Evolutionary conservation across 2,797 vertebrate species (phyloP).

Genomic region (Potorous gilbertii): DNA sequence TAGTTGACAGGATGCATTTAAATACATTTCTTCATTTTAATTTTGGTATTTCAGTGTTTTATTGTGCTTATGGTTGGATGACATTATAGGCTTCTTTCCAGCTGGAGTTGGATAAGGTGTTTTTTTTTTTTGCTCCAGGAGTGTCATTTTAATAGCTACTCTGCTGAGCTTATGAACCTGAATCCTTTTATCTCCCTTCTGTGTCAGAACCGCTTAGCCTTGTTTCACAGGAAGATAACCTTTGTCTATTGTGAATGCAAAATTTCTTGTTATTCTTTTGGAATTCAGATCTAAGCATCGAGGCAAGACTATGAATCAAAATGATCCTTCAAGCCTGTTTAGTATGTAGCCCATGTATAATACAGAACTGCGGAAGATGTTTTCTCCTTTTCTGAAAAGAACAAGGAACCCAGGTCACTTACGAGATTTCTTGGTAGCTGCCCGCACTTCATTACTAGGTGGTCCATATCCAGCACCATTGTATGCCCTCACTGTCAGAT

Average conservation of each 20-base stretch:
- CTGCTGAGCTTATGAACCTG: slow-evolving; percentile 62
- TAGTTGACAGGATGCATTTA: slow-evolving; percentile 11
- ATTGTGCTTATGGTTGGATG: slow-evolving; percentile 11
- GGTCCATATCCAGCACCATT: slow-evolving; percentile 97
- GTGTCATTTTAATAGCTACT: slow-evolving; percentile 72
- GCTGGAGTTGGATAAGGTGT: slow-evolving; percentile 40
- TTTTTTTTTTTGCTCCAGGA: slow-evolving; percentile 40
- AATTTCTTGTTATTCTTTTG: slow-evolving; percentile 61
- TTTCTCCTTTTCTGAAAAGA: slow-evolving; percentile 52
- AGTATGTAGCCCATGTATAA: slow-evolving; percentile 26
- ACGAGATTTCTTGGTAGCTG: slow-evolving; percentile 94
- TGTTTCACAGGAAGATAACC: slow-evolving; percentile 73
- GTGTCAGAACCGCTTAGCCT: slow-evolving; percentile 70
- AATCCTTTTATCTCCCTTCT: slow-evolving; percentile 74
- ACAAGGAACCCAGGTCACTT: slow-evolving; percentile 81
- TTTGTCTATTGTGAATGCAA: slow-evolving; percentile 71
- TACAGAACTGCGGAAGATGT: slow-evolving; percentile 13
- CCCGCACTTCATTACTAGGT: slow-evolving; percentile 87
- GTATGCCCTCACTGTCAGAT: slow-evolving; percentile 93
- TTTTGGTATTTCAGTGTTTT: slow-evolving; percentile 41
- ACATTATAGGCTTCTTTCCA: slow-evolving; percentile 31
- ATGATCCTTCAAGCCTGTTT: slow-evolving; percentile 34
- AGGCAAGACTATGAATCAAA: slow-evolving; percentile 66
- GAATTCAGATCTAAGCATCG: slow-evolving; percentile 70
- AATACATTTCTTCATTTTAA: slow-evolving; percentile 41